Conservation (phyloP, 2,113 vertebrate genomes). For the Ictalurus furcatus region DNA sequence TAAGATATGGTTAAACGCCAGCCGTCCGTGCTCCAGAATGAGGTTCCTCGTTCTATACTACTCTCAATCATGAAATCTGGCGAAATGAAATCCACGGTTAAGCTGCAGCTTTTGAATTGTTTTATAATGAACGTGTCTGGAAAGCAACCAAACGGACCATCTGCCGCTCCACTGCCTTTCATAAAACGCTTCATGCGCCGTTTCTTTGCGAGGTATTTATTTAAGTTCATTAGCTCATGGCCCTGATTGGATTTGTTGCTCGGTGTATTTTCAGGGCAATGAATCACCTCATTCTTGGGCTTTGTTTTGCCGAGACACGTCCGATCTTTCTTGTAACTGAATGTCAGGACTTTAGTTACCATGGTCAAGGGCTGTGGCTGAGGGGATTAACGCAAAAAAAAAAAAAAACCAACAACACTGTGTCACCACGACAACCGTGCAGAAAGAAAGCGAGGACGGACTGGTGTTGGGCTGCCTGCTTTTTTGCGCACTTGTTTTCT, state of each 20-base stretch:
- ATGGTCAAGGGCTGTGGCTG: conserved; percentile 65
- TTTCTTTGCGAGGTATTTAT: conserved; percentile 42
- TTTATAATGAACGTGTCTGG: conserved; percentile 66
- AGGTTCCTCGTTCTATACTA: background rate
- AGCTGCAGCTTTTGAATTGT: conserved; percentile 66
- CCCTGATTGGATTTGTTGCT: conserved; percentile 11
- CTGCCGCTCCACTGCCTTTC: conserved; percentile 54
- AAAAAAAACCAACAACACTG: conserved; percentile 49
- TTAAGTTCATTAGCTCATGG: conserved; percentile 33
- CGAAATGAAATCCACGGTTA: conserved; percentile 12
- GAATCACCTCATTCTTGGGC: background rate
- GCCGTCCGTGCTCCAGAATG: background rate
- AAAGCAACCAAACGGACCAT: conserved; percentile 53
- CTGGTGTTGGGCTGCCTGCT: conserved; percentile 45
- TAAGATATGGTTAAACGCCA: background rate
- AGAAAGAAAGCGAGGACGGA: conserved; percentile 45
- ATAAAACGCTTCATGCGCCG: conserved; percentile 23
- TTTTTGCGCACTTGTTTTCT: conserved; percentile 64
- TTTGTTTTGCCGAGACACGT: background rate
- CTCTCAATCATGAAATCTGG: conserved; percentile 6
- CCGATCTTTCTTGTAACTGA: background rate
- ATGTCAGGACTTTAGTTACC: conserved; percentile 56
- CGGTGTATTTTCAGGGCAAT: background rate
- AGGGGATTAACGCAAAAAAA: conserved; percentile 65
- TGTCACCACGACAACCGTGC: conserved; percentile 66